Base-by-base conservation (phyloP, 2,797 vertebrate species). In the Anabacerthia variegaticeps region DNA sequence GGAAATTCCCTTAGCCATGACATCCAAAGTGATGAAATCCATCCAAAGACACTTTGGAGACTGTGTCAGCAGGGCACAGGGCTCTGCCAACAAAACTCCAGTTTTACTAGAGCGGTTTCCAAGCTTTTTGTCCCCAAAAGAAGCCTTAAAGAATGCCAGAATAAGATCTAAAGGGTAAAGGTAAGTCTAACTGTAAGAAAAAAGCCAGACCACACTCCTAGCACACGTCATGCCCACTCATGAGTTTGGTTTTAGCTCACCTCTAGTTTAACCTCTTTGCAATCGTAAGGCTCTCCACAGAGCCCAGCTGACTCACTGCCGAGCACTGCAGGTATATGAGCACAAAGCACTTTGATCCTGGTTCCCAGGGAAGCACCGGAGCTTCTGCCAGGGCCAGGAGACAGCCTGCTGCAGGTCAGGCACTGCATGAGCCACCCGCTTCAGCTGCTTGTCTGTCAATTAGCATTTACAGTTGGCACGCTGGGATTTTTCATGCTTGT, bases 391-490 rank as follows among this genome's bases (percentile, higher is more conserved):
- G 72, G 52, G 61, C 82, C 68, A 67, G 55, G 44, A 90, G 65
- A 73, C 82, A 85, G 90, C 9, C 55, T 58, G 79, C 41, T 32
- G 68, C 83, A 65, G 92, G 88, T 76, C 82, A 80, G 91, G 73
- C 52, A 34, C 3, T 39, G 68, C 90, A 83, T 18, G 2, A 74
- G 73, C 7, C 23, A 61, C 62, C 49, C 11, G 4, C 80, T 80
- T 86, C 46, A 44, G 75, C 87, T 77, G 75, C 78, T 52, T 43
- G 13, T 58, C 94, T 84, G 67, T 51, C 93, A 91, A 78, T 92
- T 69, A 91, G 79, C 94, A 88, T 92, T 91, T 87, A 67, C 75
- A 61, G 68, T 93, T 74, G 83, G 89, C 87, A 61, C 1, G 14
- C 67, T 73, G 79, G 24, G 87, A 69, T 46, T 87, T 77, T 63